Conservation (phyloP, 2,888 invertebrate genomes). For the Belgica antarctica region DNA sequence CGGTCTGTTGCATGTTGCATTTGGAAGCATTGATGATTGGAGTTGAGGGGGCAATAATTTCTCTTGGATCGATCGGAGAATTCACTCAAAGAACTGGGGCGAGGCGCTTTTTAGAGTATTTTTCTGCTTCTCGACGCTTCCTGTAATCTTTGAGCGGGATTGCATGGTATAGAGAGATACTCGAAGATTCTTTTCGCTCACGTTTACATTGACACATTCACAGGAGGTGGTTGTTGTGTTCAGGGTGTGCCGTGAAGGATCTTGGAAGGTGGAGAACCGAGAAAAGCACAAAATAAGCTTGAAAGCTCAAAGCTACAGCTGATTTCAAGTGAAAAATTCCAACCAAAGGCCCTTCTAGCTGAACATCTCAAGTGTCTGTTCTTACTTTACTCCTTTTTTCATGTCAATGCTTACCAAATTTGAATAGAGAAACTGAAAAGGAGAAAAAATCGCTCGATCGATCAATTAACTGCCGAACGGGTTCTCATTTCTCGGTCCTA, state of each 20-base stretch:
- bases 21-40: background rate
- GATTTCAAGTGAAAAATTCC: background rate
- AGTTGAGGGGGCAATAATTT: background rate
- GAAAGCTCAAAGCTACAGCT: background rate
- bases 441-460: conserved; percentile 30
- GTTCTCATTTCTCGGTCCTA: conserved; percentile 3
- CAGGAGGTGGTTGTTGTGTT: too few species aligned
- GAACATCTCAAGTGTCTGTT: background rate
- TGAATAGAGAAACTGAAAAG: background rate
- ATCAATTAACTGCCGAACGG: conserved; percentile 22
- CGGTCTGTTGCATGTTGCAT: background rate
- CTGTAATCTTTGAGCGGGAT: too few species aligned
- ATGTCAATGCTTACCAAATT: background rate
- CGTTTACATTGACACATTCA: conserved; percentile 2
- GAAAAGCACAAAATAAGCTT: too few species aligned
- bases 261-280: too few species aligned
- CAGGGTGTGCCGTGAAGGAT: too few species aligned
- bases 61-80: background rate
- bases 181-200: too few species aligned
- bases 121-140: too few species aligned
- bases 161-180: too few species aligned
- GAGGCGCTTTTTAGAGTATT: too few species aligned
- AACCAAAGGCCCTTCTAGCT: too few species aligned
- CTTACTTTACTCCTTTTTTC: background rate
- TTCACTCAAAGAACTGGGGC: too few species aligned